These are phyloP conservation scores for Drosophila paranaensis DNA, from an alignment of 2,888 invertebrate genomes.

Conservation along the genomic window DNA sequence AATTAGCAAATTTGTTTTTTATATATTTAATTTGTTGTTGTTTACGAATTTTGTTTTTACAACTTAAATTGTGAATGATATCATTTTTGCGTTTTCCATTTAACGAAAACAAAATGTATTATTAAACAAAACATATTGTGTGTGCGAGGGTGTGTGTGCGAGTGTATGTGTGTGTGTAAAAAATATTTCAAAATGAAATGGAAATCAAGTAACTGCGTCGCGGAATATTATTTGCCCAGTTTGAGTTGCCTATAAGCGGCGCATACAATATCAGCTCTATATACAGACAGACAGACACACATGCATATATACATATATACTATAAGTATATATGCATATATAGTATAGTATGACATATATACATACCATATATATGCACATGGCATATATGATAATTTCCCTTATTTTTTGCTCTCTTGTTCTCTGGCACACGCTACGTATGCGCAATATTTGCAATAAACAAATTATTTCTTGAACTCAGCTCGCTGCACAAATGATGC, in stretches of 20 bases:
- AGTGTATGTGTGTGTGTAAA: slow-evolving; percentile 12
- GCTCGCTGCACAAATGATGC: slow-evolving; percentile 60
- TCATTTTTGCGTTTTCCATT: slow-evolving; percentile 58
- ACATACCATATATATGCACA: background rate
- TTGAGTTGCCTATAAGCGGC: slow-evolving; percentile 28
- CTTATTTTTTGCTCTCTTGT: background rate
- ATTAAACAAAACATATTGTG: slow-evolving; percentile 31
- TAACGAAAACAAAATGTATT: slow-evolving; percentile 38
- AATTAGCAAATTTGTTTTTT: slow-evolving; percentile 1
- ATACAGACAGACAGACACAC: too few relatives aligned
- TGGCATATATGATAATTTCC: slow-evolving; percentile 38
- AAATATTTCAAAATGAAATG: slow-evolving; percentile 62
- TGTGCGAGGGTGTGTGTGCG: background rate
- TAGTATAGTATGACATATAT: background rate
- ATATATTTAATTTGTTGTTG: slow-evolving; percentile 12
- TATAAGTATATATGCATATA: background rate
- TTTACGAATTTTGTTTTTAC: slow-evolving; percentile 11
- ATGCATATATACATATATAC: background rate
- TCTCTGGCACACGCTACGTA: slow-evolving; percentile 69
- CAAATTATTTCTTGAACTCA: slow-evolving; percentile 28
- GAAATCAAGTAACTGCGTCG: slow-evolving; percentile 73
- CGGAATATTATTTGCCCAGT: slow-evolving; percentile 41
- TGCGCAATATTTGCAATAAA: slow-evolving; percentile 60
- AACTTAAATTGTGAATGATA: slow-evolving; percentile 51
- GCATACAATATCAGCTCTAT: slow-evolving; percentile 21